Evolutionary conservation across 2,113 vertebrate genomes (phyloP).

Genomic region (Caretta caretta): DNA sequence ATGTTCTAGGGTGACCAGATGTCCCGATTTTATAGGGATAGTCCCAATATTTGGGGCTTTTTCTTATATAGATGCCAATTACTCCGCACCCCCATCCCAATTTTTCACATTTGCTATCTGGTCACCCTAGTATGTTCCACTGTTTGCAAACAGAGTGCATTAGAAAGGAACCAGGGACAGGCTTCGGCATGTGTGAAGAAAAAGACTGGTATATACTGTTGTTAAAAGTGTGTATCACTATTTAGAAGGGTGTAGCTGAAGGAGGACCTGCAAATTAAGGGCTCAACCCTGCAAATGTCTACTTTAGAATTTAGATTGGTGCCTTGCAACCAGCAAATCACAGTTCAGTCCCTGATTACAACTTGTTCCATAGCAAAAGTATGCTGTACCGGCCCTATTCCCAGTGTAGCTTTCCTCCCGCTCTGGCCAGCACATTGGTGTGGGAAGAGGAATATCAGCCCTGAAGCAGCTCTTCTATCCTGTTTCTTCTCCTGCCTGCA

Average conservation of each 20-base stretch:
- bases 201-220: neutral
- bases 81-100: too few relatives aligned
- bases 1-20: neutral
- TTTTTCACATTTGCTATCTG: too few relatives aligned
- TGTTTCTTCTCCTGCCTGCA: neutral
- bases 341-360: neutral
- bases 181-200: neutral
- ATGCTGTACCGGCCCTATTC: neutral
- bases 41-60: too few relatives aligned
- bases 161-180: neutral
- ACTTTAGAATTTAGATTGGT: neutral
- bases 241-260: neutral
- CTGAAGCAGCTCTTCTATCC: neutral
- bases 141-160: neutral
- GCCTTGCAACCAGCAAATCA: neutral
- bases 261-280: neutral
- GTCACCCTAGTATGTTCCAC: neutral
- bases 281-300: too few relatives aligned
- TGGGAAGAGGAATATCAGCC: rapidly evolving
- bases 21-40: too few relatives aligned
- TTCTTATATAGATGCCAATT: too few relatives aligned
- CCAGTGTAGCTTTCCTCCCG: too few relatives aligned
- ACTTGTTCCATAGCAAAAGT: neutral
- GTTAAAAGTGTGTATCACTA: neutral
- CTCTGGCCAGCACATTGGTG: too few relatives aligned